Evolutionary conservation across 2,113 vertebrate genomes (phyloP).

Genomic region (Ammospiza caudacuta): DNA sequence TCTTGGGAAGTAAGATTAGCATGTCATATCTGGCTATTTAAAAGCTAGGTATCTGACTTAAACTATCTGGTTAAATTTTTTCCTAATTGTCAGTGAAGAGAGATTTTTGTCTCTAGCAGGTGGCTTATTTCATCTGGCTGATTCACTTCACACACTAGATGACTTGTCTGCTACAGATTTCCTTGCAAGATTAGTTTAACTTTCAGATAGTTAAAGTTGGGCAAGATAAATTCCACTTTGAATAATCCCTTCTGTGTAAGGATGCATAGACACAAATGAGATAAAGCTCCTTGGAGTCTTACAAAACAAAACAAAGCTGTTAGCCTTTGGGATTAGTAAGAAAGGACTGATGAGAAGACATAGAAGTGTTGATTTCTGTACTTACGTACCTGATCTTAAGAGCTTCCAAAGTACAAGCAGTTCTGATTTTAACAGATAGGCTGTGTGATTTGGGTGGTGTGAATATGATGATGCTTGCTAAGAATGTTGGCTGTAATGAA

Average conservation of each 20-base stretch:
- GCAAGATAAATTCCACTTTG: background rate
- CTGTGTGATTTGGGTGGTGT: slow-evolving; percentile 25
- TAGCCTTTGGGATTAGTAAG: background rate
- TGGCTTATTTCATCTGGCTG: background rate
- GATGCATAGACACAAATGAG: background rate
- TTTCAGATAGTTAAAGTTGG: background rate
- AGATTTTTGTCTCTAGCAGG: background rate
- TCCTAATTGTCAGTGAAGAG: background rate
- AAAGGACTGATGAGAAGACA: background rate
- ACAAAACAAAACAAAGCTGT: background rate
- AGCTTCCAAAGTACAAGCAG: background rate
- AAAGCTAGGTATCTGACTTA: background rate
- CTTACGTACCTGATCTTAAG: background rate
- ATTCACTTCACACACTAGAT: background rate
- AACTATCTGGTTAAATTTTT: background rate
- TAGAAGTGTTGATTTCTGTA: background rate
- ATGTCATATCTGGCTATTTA: background rate
- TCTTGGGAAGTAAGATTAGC: background rate
- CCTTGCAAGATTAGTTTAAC: background rate
- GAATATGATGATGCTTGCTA: background rate
- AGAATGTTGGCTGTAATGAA: slow-evolving; percentile 56
- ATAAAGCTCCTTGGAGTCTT: background rate
- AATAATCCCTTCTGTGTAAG: background rate
- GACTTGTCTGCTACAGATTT: background rate
- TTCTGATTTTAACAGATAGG: slow-evolving; percentile 18